Evolutionary conservation across 1,140 invertebrate genomes (phyloP).

Genomic region (Pseudomyrmex gracilis): DNA sequence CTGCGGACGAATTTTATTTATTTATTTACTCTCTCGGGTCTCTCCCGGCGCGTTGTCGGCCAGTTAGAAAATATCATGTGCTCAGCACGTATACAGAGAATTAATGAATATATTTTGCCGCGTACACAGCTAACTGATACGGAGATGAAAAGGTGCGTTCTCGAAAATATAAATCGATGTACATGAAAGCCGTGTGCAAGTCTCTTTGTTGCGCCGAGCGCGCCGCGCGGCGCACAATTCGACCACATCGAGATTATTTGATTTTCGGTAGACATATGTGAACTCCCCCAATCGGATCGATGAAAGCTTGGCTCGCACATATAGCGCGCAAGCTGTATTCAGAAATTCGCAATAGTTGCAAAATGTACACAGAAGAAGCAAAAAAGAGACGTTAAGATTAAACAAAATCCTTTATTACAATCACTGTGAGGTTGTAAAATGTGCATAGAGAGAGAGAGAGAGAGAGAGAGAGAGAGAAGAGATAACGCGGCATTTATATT

Average conservation of each 20-base stretch:
- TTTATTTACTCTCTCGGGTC: slow-evolving; percentile 33
- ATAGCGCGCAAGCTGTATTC: no score
- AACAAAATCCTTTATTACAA: not conserved
- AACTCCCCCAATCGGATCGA: slow-evolving; percentile 44
- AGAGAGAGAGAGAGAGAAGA: not conserved
- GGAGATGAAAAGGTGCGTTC: slow-evolving; percentile 6
- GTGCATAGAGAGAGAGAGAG: not conserved
- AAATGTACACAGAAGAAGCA: no score
- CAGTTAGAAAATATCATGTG: slow-evolving; percentile 30
- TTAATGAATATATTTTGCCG: slow-evolving; percentile 41
- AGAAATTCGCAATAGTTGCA: no score
- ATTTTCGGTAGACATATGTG: slow-evolving; percentile 59
- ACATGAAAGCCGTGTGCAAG: slow-evolving; percentile 23
- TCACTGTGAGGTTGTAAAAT: slow-evolving; percentile 44
- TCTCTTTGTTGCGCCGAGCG: slow-evolving; percentile 23
- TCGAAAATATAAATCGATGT: slow-evolving; percentile 55
- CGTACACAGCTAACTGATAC: not conserved
- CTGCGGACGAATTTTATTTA: slow-evolving; percentile 42
- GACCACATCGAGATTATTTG: slow-evolving; percentile 64
- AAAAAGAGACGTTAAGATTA: slow-evolving; percentile 5
- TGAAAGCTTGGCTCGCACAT: slow-evolving; percentile 1
- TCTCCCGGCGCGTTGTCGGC: not conserved
- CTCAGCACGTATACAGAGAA: not conserved
- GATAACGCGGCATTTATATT: not conserved
- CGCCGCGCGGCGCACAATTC: slow-evolving; percentile 16